Evolutionary conservation across 2,888 invertebrate species (phyloP).

Genomic region (Amblyjoppa proteus): DNA sequence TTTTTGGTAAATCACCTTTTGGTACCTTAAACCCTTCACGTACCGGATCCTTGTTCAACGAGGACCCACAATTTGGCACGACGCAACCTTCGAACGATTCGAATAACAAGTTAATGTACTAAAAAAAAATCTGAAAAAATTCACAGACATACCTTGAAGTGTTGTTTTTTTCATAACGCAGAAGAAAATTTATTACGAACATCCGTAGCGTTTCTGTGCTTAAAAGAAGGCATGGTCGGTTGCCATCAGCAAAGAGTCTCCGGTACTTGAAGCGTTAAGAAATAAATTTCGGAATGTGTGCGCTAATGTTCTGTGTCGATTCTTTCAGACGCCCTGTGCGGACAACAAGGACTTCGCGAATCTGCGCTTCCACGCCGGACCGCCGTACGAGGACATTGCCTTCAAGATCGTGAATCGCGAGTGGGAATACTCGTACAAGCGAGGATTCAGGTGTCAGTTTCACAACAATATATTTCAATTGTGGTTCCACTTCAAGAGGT

Average conservation of each 20-base stretch:
- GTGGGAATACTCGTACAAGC: constrained; percentile 99
- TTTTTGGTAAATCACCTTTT: constrained; percentile 88
- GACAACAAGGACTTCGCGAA: constrained; percentile 98
- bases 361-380: constrained; percentile 98
- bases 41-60: no score
- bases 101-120: no score
- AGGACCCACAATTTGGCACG: no score
- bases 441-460: constrained; percentile 99
- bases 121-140: no score
- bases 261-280: neutral
- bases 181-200: no score
- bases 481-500: constrained; percentile 99
- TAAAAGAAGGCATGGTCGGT: no score
- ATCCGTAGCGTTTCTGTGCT: no score
- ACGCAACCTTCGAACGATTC: no score
- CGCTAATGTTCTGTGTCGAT: constrained; percentile 11
- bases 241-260: no score
- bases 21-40: neutral
- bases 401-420: constrained; percentile 99
- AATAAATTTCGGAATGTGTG: neutral
- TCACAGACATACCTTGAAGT: no score
- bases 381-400: constrained; percentile 99
- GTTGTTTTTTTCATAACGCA: no score
- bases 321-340: constrained; percentile 92
- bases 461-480: constrained; percentile 99